A percentile compares a stretch with the other conserved stretches of the same genome.
phyloP scores from a whole-genome alignment of 2,113 vertebrate species.

The Psittacus erithacus region DNA sequence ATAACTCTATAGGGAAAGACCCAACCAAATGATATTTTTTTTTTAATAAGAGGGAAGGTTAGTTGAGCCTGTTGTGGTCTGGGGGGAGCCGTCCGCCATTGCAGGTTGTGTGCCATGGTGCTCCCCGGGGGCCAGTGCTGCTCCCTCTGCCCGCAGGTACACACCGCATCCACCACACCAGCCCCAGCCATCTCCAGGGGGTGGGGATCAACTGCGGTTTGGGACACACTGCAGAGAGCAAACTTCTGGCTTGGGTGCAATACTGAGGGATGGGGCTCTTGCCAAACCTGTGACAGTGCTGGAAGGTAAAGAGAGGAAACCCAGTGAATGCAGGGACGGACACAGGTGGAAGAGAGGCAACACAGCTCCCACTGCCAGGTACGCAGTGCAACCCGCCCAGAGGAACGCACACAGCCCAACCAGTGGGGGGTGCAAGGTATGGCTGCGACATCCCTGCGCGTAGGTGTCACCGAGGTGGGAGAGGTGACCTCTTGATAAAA shows the following conservation, averaged over 20 bases:
- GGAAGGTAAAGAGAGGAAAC: neutral
- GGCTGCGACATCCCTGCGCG: neutral
- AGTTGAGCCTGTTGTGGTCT: neutral
- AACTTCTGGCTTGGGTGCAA: neutral
- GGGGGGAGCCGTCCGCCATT: fast-evolving
- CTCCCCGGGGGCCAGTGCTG: fast-evolving
- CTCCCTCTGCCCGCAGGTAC: fast-evolving
- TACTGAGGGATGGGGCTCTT: fast-evolving
- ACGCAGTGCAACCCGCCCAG: neutral
- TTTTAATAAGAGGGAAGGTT: neutral
- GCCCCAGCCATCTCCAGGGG: fast-evolving
- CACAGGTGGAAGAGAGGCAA: neutral
- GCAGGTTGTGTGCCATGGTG: fast-evolving
- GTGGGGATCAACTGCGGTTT: neutral
- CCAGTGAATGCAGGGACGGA: neutral
- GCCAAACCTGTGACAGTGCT: neutral
- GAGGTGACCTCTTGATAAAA: neutral
- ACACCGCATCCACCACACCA: fast-evolving
- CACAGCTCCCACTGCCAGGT: neutral
- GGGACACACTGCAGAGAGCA: neutral
- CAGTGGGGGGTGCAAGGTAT: neutral
- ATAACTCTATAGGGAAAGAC: no score
- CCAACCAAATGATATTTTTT: fast-evolving
- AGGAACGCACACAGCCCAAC: fast-evolving
- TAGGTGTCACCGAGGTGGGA: neutral